Percentiles rank a stretch among this genome's conserved stretches.
phyloP scores from a whole-genome alignment of 2,888 invertebrate species.

The Drosophila nigricruria region DNA sequence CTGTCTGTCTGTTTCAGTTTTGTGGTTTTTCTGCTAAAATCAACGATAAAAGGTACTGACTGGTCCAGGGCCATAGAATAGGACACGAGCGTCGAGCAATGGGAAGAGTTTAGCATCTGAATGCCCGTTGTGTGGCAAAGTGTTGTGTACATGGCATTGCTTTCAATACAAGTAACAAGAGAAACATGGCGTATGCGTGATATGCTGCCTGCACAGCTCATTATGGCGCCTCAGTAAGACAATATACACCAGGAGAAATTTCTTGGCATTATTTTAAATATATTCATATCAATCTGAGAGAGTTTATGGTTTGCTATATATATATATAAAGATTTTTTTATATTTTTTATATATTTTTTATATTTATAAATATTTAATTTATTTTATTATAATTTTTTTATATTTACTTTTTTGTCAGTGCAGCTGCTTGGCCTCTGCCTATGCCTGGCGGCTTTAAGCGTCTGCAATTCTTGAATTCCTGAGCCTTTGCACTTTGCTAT shows the following conservation, averaged over 20 bases:
- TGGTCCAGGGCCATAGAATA: conserved; percentile 19
- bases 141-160: conserved; percentile 52
- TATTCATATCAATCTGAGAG: background rate
- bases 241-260: conserved; percentile 16
- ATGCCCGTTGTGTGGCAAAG: conserved; percentile 32
- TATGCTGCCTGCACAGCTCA: conserved; percentile 42
- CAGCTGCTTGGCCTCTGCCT: conserved; percentile 11
- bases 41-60: conserved; percentile 61
- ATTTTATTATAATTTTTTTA: background rate
- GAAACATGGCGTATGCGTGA: conserved; percentile 47
- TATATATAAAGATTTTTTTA: background rate
- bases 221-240: conserved; percentile 19
- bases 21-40: conserved; percentile 60
- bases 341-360: background rate
- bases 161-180: conserved; percentile 41
- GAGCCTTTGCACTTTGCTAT: conserved; percentile 29
- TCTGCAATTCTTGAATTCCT: conserved; percentile 30
- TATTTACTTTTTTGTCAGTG: conserved; percentile 9
- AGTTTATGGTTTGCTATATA: background rate
- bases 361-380: background rate
- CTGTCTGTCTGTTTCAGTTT: conserved; percentile 28
- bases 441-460: conserved; percentile 26
- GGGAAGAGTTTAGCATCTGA: conserved; percentile 39
- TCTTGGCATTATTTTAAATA: background rate
- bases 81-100: background rate